phyloP scores from a whole-genome alignment of 2,797 vertebrate genomes.

The Sebastes cheni region DNA sequence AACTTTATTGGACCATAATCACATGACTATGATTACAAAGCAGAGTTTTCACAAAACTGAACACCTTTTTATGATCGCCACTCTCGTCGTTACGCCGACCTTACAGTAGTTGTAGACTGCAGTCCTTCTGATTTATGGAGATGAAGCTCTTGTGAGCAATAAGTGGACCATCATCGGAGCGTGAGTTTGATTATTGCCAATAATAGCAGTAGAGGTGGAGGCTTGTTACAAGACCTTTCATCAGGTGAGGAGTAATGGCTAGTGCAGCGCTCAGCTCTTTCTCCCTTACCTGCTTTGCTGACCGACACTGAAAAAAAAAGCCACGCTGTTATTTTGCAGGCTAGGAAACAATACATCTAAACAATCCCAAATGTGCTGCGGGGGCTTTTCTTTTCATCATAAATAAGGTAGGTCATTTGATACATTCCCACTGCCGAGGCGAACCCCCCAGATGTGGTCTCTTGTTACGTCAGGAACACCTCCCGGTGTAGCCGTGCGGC shows the following conservation, averaged over 20 bases:
- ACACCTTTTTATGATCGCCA: background rate
- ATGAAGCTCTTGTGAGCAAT: background rate
- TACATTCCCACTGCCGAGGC: conserved; percentile 30
- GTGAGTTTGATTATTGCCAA: background rate
- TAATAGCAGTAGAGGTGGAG: conserved; percentile 8
- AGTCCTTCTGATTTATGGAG: background rate
- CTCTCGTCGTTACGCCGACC: background rate
- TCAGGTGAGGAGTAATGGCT: conserved; percentile 59
- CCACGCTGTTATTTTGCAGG: conserved; percentile 49
- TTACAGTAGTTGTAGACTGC: background rate
- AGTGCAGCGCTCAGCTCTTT: conserved; percentile 67
- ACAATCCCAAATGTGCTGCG: conserved; percentile 66
- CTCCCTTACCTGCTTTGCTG: conserved; percentile 70
- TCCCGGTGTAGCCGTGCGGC: conserved; percentile 9
- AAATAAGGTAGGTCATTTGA: conserved; percentile 43
- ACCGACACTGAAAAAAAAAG: conserved; percentile 64
- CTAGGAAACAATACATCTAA: conserved; percentile 67
- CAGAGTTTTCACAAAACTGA: background rate
- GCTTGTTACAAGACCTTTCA: conserved; percentile 45
- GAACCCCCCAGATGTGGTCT: conserved; percentile 43
- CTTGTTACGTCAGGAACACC: conserved; percentile 44
- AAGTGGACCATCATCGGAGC: background rate
- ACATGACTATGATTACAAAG: background rate
- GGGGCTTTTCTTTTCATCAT: conserved; percentile 57
- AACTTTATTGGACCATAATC: background rate